Base-by-base conservation (phyloP, 2,113 vertebrate genomes). In the Proteles cristata region DNA sequence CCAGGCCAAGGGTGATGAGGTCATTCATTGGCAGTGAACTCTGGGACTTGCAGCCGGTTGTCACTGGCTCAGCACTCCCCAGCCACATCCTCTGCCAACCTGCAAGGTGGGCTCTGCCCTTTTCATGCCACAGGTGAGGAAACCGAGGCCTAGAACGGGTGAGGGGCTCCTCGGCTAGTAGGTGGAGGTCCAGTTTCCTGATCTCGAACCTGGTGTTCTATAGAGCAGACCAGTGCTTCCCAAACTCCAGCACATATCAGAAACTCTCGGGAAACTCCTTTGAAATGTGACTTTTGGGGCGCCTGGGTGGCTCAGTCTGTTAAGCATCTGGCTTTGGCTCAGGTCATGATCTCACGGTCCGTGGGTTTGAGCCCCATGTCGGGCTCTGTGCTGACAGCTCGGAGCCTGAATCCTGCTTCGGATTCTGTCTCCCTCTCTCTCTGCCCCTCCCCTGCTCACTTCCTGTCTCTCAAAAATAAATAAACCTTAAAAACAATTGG, bases 21-120 rank as follows among this genome's bases (percentile, higher is more conserved):
- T 81, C 45, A 33, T 71, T 77, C 39, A 33, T 66, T 25, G 9
- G 39, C 10, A 21, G 71, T 77, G n/a, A 23, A 43, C 4, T 16
- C 45, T 39, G 4, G 10, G 68, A 43, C 33, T 48, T 11, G 14
- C 0, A 4, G 23, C 10, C 2, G 0, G 39, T 14, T 50, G 65
- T 43, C n/a, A 19, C 21, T 15, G 26, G 26, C 4, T 7, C 12
- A 61, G 55, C 19, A 3, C 39, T 76, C 58, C 23, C 33, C 39
- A 0, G 5, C 7, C 17, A 14, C 39, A 2, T 33, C 31, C 68
- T 53, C 21, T 26, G 26, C 23, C 1, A 12, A 71, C 31, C 31
- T 17, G 23, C 53, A 21, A 80, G 69, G 63, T 5, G 15, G 48
- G 23, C 11, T 16, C 69, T 25, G 33, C 26, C 53, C 45, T 76